These are phyloP conservation scores for Eilema sororculum DNA, from an alignment of 2,888 invertebrate genomes.

Conservation along the genomic window DNA sequence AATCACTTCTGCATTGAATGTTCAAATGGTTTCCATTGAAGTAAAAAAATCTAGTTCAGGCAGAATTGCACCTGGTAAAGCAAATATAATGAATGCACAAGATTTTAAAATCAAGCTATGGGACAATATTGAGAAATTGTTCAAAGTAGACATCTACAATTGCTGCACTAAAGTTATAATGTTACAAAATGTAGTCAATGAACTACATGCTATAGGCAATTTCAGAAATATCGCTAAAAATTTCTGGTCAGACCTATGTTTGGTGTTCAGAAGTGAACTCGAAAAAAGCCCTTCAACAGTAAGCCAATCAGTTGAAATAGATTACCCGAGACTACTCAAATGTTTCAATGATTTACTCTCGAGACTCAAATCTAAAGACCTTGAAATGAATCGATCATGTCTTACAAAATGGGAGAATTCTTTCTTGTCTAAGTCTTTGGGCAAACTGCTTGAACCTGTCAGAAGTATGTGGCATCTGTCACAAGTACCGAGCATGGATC, in stretches of 20 bases:
- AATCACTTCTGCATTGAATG: slow-evolving; percentile 83
- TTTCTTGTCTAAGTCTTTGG: slow-evolving; percentile 94
- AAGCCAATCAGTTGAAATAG: slow-evolving; percentile 94
- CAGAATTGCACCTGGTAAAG: slow-evolving; percentile 82
- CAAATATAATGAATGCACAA: slow-evolving; percentile 83
- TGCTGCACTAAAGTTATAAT: slow-evolving; percentile 90
- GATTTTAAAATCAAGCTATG: slow-evolving; percentile 90
- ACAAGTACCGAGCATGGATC: slow-evolving; percentile 90
- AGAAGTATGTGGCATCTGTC: slow-evolving; percentile 92
- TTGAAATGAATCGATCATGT: slow-evolving; percentile 86
- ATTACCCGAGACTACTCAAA: slow-evolving; percentile 94
- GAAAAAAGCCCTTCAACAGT: slow-evolving; percentile 86
- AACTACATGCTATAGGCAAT: slow-evolving; percentile 83
- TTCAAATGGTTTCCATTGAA: slow-evolving; percentile 79
- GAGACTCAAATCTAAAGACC: slow-evolving; percentile 88
- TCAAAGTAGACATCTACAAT: slow-evolving; percentile 91
- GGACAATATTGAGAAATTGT: slow-evolving; percentile 95
- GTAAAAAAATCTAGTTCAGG: slow-evolving; percentile 78
- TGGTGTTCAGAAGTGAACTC: slow-evolving; percentile 81
- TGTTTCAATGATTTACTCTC: slow-evolving; percentile 92
- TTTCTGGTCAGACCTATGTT: slow-evolving; percentile 88
- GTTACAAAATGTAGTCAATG: slow-evolving; percentile 83
- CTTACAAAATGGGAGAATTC: slow-evolving; percentile 93
- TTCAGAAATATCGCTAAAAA: slow-evolving; percentile 82
- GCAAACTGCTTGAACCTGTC: slow-evolving; percentile 93